Evolutionary conservation across 2,113 vertebrate species (phyloP), one percentile per base, ranked within the genome.

Genomic region (Fregetta grallaria): DNA sequence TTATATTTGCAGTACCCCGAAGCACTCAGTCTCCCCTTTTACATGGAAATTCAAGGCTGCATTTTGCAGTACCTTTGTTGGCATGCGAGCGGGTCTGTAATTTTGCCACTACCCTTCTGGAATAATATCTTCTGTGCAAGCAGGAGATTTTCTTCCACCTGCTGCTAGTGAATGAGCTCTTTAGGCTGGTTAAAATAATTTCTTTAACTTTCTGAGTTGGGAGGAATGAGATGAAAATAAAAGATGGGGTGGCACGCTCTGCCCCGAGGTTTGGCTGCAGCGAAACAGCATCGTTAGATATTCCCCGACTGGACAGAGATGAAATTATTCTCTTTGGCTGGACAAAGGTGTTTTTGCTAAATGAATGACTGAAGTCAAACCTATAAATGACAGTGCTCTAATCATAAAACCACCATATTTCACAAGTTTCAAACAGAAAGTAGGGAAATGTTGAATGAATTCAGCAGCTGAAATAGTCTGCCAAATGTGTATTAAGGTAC

Each of bases 371-470:
- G 50, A 87, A 94, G 88, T 27, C 67, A 82, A 94, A 55, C 49
- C 67, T 78, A 71, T 83, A 89, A 96, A 81, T 75, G 94, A 83
- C 76, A 93, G 74, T 13, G 67, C 63, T 95, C 75, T 96, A 93
- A 88, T 90, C 86, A 95, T 92, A 83, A 97, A 96, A 12, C 5
- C 55, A 59, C 38, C 81, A 55, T 76, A 92, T 95, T 96, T 96
- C 90, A 95, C 77, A 73, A 68, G 74, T 88, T 91, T 86, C 3
- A 19, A 92, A 61, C 94, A 75, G 80, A 88, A 92, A 90, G 91
- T 34, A 77, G 91, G 82, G 77, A 68, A 66, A 91, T 32, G 84
- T n/a, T 59, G 87, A 96, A 90, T 79, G 71, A 91, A 68, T 96
- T 88, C 19, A 8, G 63, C 87, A 70, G 87, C 82, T 85, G 87